These are phyloP conservation scores for Dendrocincla fuliginosa DNA, from an alignment of 2,797 vertebrate genomes.

Conservation along the genomic window DNA sequence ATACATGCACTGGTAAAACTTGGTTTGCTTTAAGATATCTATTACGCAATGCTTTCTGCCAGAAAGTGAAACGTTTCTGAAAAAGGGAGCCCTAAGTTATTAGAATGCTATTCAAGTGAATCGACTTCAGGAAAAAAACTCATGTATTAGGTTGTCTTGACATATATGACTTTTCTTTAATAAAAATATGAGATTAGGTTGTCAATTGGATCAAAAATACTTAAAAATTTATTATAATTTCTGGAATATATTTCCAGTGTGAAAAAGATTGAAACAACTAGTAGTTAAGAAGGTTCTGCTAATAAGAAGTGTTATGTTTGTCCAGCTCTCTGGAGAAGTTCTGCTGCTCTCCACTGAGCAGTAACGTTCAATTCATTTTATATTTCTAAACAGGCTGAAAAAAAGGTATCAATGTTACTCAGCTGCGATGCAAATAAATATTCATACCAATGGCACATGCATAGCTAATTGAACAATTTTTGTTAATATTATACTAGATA, in stretches of 20 bases:
- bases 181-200: background rate
- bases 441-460: conserved; percentile 80
- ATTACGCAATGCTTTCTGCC: background rate
- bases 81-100: background rate
- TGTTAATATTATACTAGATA: conserved; percentile 86
- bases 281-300: background rate
- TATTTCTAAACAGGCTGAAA: conserved; percentile 64
- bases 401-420: conserved; percentile 72
- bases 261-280: background rate
- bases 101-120: background rate
- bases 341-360: conserved; percentile 12
- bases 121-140: background rate
- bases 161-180: background rate
- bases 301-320: background rate
- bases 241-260: background rate
- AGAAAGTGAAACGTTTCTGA: background rate
- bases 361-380: conserved; percentile 65
- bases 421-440: conserved; percentile 76
- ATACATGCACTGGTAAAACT: background rate
- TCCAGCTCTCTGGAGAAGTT: conserved; percentile 43
- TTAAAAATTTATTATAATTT: background rate
- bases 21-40: background rate
- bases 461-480: conserved; percentile 82
- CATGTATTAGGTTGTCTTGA: background rate
- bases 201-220: background rate